Evolutionary conservation across 92 coral and sea anemone genomes (phyloP), one percentile per base, ranked within the genome.

Genomic region (Epizoanthus illoricatus): DNA sequence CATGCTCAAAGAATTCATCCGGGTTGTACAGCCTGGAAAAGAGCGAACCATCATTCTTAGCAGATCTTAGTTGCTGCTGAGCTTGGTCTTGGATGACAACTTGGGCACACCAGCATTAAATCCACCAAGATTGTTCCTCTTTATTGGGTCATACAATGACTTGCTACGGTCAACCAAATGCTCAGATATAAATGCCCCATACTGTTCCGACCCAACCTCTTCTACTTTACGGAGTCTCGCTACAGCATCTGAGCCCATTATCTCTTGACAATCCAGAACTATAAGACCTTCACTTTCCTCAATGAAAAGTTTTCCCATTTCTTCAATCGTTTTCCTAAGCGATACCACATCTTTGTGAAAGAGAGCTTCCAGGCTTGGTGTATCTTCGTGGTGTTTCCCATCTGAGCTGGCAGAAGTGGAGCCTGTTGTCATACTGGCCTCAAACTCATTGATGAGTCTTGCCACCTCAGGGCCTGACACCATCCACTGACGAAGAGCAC

Each of bases 1-100:
- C 86, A 81, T 90, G 90, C 56, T 49, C 39, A 56, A 90, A 86
- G 81, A 89, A 84, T 3, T 86, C 74, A 28, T 86, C 82, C 43
- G 84, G 43, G 83, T 90, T 80, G 79, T 87, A 90, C 20, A 90
- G 79, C 81, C 90, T 69, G 36, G 90, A 86, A 57, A 87, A 84
- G 11, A 87, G 61, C 19, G 84, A 54, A 63, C 93, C 87, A 69
- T 90, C 93, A 70, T 87, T 65, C 71, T 84, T 90, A 74, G 82
- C 72, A 9, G 81, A 81, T 5, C 33, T 18, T 2, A 87, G 65
- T 79, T 91, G 79, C 11, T 68, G 84, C 23, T n/a, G n/a, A n/a
- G n/a, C n/a, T 76, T 65, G 15, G 74, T 54, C 56, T 84, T 88
- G 5, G 90, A 64, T 4, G 69, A 15, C 41, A 33, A 8, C 54